phyloP scores from a whole-genome alignment of 2,113 vertebrate genomes.

The Brachyhypopomus occidentalis region DNA sequence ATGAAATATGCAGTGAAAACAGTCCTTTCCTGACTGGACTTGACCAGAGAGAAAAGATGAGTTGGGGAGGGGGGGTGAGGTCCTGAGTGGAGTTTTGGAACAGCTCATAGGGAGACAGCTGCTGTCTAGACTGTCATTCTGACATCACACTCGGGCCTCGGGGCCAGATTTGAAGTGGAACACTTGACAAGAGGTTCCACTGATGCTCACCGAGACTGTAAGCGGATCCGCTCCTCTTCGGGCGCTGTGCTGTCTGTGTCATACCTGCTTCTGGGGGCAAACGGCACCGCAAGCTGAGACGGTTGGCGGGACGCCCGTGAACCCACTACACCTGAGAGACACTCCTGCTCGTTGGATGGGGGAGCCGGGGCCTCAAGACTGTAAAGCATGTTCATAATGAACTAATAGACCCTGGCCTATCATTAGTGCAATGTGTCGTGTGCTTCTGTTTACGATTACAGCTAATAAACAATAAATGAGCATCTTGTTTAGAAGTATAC shows the following conservation, averaged over 20 bases:
- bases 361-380: too few species aligned
- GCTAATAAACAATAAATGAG: too few species aligned
- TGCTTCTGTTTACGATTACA: too few species aligned
- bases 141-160: slow-evolving; percentile 57
- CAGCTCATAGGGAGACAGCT: slow-evolving; percentile 64
- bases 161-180: slow-evolving; percentile 62
- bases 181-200: slow-evolving; percentile 60
- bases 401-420: too few species aligned
- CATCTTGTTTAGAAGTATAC: too few species aligned
- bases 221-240: slow-evolving; percentile 63
- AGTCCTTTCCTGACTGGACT: slow-evolving; percentile 22
- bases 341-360: too few species aligned
- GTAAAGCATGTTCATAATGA: too few species aligned
- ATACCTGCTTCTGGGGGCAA: slow-evolving; percentile 29
- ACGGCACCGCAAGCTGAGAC: slow-evolving; percentile 4
- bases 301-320: background rate
- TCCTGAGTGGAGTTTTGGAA: slow-evolving; percentile 59
- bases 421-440: too few species aligned
- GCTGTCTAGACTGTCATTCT: slow-evolving; percentile 71
- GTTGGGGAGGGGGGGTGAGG: slow-evolving; percentile 5
- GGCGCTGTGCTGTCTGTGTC: slow-evolving; percentile 48
- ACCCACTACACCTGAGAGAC: slow-evolving; percentile 13
- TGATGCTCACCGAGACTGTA: slow-evolving; percentile 64
- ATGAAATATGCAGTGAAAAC: slow-evolving; percentile 34
- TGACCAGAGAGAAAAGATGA: slow-evolving; percentile 34